Conservation (phyloP, 2,888 invertebrate genomes). For the Tiliacea citrago region DNA sequence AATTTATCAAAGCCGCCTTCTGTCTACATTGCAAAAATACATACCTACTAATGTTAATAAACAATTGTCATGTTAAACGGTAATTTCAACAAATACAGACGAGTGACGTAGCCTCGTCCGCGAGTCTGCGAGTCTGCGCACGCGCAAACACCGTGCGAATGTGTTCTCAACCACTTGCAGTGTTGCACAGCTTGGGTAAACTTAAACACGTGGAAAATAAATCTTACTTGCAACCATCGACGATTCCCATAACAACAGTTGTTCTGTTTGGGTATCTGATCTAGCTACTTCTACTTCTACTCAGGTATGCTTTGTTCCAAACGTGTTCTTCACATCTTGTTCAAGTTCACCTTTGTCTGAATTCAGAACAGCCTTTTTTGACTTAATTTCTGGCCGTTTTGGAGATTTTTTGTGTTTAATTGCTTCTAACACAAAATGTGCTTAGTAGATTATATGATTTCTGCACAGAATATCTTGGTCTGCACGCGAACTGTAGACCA, state of each 20-base stretch:
- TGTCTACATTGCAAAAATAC: slow-evolving; percentile 38
- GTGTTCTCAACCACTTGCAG: slow-evolving; percentile 54
- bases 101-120: slow-evolving; percentile 51
- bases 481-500: slow-evolving; percentile 25
- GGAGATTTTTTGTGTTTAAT: background rate
- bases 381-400: background rate
- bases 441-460: slow-evolving; percentile 19
- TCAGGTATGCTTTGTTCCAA: background rate
- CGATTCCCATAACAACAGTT: background rate
- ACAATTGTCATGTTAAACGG: slow-evolving; percentile 57
- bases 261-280: background rate
- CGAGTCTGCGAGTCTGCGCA: slow-evolving; percentile 45
- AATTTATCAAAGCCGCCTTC: slow-evolving; percentile 2
- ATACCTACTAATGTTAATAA: slow-evolving; percentile 44
- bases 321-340: background rate
- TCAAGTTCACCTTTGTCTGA: slow-evolving; percentile 11
- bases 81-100: slow-evolving; percentile 56
- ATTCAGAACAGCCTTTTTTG: slow-evolving; percentile 9
- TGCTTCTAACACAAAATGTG: slow-evolving; percentile 2
- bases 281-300: background rate
- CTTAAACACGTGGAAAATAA: slow-evolving; percentile 32
- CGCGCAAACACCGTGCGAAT: slow-evolving; percentile 59
- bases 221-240: slow-evolving; percentile 23
- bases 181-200: slow-evolving; percentile 57
- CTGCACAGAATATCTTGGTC: slow-evolving; percentile 9